A percentile compares a stretch with the other conserved stretches of the same genome.
phyloP scores from a whole-genome alignment of 1,140 invertebrate genomes.

The Asbolus verrucosus region DNA sequence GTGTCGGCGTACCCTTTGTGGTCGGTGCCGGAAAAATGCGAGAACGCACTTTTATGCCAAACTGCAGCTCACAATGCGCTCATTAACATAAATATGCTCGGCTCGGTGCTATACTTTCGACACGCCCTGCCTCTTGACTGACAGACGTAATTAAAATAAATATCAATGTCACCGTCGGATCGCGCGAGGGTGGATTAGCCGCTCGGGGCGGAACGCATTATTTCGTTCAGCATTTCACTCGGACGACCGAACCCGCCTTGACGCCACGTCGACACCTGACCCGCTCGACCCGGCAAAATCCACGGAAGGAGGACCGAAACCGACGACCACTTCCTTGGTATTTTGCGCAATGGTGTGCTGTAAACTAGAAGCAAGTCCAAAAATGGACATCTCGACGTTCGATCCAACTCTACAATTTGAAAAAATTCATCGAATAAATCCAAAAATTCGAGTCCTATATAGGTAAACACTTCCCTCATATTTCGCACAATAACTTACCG shows the following conservation, averaged over 20 bases:
- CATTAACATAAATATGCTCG: slow-evolving; percentile 46
- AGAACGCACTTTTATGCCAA: slow-evolving; percentile 33
- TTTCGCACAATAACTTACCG: too few species aligned
- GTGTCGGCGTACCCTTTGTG: slow-evolving; percentile 16
- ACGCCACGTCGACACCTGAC: slow-evolving; percentile 13
- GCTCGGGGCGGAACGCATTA: slow-evolving; percentile 3
- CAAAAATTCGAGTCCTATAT: too few species aligned
- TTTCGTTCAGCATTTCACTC: slow-evolving; percentile 25
- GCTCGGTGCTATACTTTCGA: slow-evolving; percentile 39
- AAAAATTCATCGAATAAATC: too few species aligned
- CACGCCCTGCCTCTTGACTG: slow-evolving; percentile 52
- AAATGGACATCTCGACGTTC: too few species aligned
- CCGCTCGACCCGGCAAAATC: too few species aligned
- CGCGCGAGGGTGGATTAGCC: slow-evolving; percentile 34
- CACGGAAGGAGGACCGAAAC: too few species aligned
- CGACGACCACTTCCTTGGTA: too few species aligned
- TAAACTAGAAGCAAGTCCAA: too few species aligned
- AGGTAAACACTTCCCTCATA: too few species aligned
- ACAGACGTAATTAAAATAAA: slow-evolving; percentile 56
- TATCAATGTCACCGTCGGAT: slow-evolving; percentile 53
- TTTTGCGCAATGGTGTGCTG: too few species aligned
- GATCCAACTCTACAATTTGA: too few species aligned
- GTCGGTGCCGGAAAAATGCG: slow-evolving; percentile 19
- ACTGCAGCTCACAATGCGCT: slow-evolving; percentile 45
- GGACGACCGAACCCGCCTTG: slow-evolving; percentile 10